Conservation (phyloP, 2,888 invertebrate species). For the Tipula unca region DNA sequence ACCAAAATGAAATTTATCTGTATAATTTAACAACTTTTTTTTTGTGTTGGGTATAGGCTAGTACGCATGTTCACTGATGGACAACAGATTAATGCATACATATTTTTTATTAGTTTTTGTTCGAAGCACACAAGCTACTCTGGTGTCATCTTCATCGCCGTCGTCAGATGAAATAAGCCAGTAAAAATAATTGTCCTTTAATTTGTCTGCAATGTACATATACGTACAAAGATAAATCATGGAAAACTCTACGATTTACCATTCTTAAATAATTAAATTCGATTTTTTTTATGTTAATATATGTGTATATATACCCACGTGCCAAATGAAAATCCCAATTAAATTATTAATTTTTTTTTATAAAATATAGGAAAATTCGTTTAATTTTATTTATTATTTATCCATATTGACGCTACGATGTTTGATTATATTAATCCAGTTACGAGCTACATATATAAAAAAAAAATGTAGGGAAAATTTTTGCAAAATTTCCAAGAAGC, state of each 20-base stretch:
- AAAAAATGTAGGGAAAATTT: not conserved
- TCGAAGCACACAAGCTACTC: not conserved
- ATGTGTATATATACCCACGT: not conserved
- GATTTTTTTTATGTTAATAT: not conserved
- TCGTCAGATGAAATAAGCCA: not conserved
- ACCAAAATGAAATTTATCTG: not conserved
- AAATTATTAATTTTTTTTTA: not conserved
- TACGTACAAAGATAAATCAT: not conserved
- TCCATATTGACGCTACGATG: not conserved
- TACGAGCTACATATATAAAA: not conserved
- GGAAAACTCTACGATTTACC: not conserved
- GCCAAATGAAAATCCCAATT: not conserved
- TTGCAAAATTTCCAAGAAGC: not conserved
- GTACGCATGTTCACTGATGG: not conserved
- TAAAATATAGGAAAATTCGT: not conserved
- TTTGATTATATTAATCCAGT: not conserved
- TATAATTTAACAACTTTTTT: not conserved
- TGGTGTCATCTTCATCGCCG: not conserved
- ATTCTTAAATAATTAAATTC: not conserved
- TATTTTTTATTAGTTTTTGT: not conserved
- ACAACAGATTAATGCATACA: not conserved
- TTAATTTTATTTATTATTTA: not conserved
- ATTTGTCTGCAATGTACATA: not conserved
- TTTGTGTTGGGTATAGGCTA: not conserved
- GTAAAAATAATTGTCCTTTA: not conserved